phyloP scores from a whole-genome alignment of 2,888 invertebrate genomes.

The Leptopilina syphax region DNA sequence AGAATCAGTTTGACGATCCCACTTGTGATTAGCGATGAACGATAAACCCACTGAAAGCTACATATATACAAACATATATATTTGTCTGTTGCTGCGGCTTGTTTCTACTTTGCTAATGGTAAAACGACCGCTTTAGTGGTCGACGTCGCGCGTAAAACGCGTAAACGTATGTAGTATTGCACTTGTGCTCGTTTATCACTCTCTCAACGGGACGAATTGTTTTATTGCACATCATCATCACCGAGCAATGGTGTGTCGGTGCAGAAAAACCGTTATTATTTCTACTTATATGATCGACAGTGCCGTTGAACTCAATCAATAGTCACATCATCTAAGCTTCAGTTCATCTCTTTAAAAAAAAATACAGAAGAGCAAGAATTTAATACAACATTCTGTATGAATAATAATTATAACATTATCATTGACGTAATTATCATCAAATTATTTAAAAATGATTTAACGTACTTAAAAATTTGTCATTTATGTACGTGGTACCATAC shows the following conservation, averaged over 20 bases:
- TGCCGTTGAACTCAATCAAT: conserved; percentile 59
- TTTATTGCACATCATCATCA: conserved; percentile 51
- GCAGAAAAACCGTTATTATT: conserved; percentile 56
- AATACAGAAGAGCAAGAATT: neutral
- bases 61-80: neutral
- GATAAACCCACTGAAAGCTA: conserved; percentile 12
- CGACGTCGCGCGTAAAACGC: neutral
- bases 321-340: conserved; percentile 40
- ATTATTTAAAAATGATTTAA: no score
- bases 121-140: conserved; percentile 47
- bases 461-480: no score
- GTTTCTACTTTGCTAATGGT: conserved; percentile 45
- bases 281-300: conserved; percentile 57
- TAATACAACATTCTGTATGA: no score
- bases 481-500: no score
- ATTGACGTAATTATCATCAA: neutral
- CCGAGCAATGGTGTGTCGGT: conserved; percentile 44
- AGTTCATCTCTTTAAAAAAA: neutral
- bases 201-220: conserved; percentile 54
- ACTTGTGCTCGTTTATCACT: conserved; percentile 58
- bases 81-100: neutral
- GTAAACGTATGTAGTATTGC: conserved; percentile 33
- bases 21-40: conserved; percentile 37
- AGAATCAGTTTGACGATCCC: conserved; percentile 31
- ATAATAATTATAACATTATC: no score